Evolutionary conservation across 2,797 vertebrate genomes (phyloP).

Genomic region (Notoglanidium macrostoma): DNA sequence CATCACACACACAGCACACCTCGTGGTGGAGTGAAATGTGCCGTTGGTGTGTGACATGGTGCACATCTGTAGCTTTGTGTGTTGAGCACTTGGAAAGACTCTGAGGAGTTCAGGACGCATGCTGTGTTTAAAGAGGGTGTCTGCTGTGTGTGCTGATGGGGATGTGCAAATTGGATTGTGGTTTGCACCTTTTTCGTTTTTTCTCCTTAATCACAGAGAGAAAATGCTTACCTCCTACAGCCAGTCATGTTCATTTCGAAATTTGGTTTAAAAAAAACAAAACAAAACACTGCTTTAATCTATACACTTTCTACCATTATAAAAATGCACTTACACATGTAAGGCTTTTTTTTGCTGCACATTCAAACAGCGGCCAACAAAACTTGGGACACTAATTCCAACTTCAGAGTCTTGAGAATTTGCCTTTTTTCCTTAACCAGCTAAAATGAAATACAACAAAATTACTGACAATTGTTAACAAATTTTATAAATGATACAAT

Average conservation of each 20-base stretch:
- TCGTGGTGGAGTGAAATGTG: constrained; percentile 41
- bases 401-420: background rate
- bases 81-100: constrained; percentile 32
- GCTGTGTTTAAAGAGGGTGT: constrained; percentile 45
- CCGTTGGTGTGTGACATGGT: constrained; percentile 42
- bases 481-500: background rate
- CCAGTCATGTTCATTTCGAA: constrained; percentile 26
- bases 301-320: background rate
- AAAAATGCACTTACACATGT: background rate
- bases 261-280: background rate
- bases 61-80: constrained; percentile 52
- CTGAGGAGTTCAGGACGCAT: constrained; percentile 55
- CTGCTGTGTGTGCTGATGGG: constrained; percentile 55
- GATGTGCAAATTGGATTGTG: constrained; percentile 67
- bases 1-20: constrained; percentile 11
- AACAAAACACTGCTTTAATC: constrained; percentile 7
- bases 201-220: constrained; percentile 42
- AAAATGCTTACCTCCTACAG: constrained; percentile 36
- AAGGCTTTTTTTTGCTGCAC: background rate
- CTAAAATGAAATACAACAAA: background rate
- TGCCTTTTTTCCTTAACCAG: background rate
- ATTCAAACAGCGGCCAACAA: background rate
- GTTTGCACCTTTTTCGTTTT: constrained; percentile 60
- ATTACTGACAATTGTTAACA: background rate
- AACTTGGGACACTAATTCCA: background rate